These are phyloP conservation scores for Microctonus brassicae DNA, from an alignment of 2,888 invertebrate species.

Conservation along the genomic window DNA sequence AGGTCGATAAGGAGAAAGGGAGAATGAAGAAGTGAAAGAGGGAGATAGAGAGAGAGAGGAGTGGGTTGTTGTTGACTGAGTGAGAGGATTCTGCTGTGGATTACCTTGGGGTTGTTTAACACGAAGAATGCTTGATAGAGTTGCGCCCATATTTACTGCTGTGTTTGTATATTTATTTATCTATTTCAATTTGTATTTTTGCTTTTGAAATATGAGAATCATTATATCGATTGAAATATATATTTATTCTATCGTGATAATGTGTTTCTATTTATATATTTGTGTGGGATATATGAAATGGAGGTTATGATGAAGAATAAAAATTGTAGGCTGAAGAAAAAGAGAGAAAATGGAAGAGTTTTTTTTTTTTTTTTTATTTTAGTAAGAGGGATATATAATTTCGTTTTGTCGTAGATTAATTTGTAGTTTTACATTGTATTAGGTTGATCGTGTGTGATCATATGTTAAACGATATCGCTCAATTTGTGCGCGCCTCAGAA, in stretches of 20 bases:
- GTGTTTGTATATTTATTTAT: neutral
- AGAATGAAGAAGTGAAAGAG: neutral
- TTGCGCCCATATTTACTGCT: neutral
- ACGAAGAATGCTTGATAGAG: neutral
- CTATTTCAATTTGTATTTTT: neutral
- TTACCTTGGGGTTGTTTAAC: constrained; percentile 31
- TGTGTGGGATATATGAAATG: too few species aligned
- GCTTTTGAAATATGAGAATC: neutral
- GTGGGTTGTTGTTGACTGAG: constrained; percentile 1
- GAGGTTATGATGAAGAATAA: too few species aligned
- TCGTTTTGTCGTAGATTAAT: constrained; percentile 7
- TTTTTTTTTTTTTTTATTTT: too few species aligned
- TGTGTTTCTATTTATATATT: neutral
- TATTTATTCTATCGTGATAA: too few species aligned
- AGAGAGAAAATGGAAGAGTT: too few species aligned
- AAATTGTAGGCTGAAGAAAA: too few species aligned
- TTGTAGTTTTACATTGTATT: neutral
- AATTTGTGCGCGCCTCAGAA: constrained; percentile 24
- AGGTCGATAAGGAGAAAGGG: constrained; percentile 32
- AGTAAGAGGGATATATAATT: neutral
- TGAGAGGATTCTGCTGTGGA: constrained; percentile 25
- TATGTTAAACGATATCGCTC: constrained; percentile 22
- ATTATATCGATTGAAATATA: neutral
- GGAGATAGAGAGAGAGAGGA: constrained; percentile 14
- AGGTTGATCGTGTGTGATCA: neutral